Conservation (phyloP, 2,113 vertebrate genomes). For the Apodemus speciosus region DNA sequence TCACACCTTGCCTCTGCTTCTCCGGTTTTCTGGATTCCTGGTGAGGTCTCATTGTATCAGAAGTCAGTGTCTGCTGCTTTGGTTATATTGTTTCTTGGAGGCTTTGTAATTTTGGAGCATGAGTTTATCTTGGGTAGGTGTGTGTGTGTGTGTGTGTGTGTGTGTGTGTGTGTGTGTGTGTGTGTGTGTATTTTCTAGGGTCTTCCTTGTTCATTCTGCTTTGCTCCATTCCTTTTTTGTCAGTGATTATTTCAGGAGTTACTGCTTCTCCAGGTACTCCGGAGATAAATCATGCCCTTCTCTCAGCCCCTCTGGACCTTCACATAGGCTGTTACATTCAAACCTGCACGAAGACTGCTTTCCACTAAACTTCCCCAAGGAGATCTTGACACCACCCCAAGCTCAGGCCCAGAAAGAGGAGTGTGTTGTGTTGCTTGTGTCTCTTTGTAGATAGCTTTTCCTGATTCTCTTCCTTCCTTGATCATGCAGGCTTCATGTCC, state of each 20-base stretch:
- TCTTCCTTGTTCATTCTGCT: neutral
- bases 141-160: neutral
- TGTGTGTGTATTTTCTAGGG: neutral
- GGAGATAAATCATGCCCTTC: conserved; percentile 20
- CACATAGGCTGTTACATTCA: neutral
- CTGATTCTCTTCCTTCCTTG: neutral
- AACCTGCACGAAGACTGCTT: neutral
- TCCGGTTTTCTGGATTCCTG: neutral
- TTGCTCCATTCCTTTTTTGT: neutral
- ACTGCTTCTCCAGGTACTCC: neutral
- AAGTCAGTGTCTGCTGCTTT: neutral
- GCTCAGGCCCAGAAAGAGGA: neutral
- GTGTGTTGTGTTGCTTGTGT: neutral
- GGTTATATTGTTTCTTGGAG: neutral
- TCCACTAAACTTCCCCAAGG: neutral
- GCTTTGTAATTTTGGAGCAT: conserved; percentile 19
- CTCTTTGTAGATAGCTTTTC: neutral
- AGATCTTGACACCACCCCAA: neutral
- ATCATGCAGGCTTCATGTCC: neutral
- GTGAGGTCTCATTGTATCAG: neutral
- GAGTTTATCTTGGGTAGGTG: conserved; percentile 19
- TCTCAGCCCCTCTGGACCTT: neutral
- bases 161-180: neutral
- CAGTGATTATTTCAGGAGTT: neutral
- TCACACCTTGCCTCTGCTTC: neutral